Conservation (phyloP, 1,140 invertebrate species). For the Calliopsis andreniformis region DNA sequence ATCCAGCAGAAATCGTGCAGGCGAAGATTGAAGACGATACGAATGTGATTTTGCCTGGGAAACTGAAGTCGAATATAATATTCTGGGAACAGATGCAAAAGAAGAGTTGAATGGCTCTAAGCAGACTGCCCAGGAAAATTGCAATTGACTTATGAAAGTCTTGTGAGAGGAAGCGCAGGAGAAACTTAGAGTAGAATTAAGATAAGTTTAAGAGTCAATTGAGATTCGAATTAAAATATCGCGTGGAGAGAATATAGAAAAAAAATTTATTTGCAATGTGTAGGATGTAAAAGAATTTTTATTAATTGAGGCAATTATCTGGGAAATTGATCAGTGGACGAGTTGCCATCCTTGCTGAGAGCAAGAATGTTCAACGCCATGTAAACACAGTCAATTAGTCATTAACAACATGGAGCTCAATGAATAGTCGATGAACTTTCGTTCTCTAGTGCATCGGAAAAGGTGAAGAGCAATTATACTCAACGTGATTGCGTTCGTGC, state of each 20-base stretch:
- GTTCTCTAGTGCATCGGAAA: not conserved
- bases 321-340: not conserved
- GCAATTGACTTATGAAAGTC: not conserved
- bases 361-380: slow-evolving; percentile 42
- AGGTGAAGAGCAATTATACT: not conserved
- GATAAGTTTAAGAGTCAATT: not conserved
- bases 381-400: not conserved
- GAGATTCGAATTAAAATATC: not conserved
- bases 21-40: slow-evolving; percentile 46
- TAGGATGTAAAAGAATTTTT: not conserved
- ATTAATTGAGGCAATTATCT: not conserved
- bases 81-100: slow-evolving; percentile 77
- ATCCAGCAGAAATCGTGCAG: slow-evolving; percentile 53
- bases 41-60: slow-evolving; percentile 68
- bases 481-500: slow-evolving; percentile 55
- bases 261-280: not conserved
- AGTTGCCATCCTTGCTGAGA: slow-evolving; percentile 39
- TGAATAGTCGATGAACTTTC: not conserved
- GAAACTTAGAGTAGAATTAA: not conserved
- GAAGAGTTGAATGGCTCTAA: slow-evolving; percentile 51
- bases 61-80: slow-evolving; percentile 75
- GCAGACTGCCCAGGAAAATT: not conserved
- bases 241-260: not conserved
- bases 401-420: slow-evolving; percentile 16
- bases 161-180: not conserved